Evolutionary conservation across 2,888 invertebrate genomes (phyloP).

Genomic region (Caenorhabditis plicata): DNA sequence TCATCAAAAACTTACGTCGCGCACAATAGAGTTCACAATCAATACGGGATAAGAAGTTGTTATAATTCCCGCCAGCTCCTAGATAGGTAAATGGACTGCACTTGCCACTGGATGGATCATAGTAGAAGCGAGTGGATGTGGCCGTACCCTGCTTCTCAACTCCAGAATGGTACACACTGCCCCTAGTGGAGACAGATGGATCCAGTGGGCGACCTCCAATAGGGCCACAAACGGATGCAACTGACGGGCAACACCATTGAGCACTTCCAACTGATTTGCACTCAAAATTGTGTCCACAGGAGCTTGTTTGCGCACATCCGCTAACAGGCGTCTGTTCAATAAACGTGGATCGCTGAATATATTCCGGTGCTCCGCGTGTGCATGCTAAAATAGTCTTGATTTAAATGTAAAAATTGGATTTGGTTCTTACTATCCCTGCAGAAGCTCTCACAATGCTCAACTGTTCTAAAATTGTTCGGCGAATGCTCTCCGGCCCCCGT

Average conservation of each 20-base stretch:
- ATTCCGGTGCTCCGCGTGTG: constrained; percentile 50
- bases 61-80: constrained; percentile 57
- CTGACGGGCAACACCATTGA: constrained; percentile 55
- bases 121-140: constrained; percentile 48
- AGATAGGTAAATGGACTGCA: constrained; percentile 51
- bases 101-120: constrained; percentile 44
- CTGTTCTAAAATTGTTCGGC: constrained; percentile 53
- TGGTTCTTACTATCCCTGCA: constrained; percentile 43
- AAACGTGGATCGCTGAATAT: constrained; percentile 41
- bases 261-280: constrained; percentile 52
- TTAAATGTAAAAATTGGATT: not conserved
- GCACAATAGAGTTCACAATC: constrained; percentile 55
- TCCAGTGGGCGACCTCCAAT: constrained; percentile 53
- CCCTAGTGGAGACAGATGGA: constrained; percentile 36
- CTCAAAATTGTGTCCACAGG: constrained; percentile 47
- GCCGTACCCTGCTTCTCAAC: constrained; percentile 52
- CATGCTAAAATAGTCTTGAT: constrained; percentile 31
- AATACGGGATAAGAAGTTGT: constrained; percentile 52
- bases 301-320: constrained; percentile 44
- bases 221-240: constrained; percentile 47
- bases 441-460: constrained; percentile 52
- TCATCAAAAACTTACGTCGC: constrained; percentile 36
- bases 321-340: constrained; percentile 49
- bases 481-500: constrained; percentile 50
- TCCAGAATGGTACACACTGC: constrained; percentile 46